Conservation (phyloP, 2,113 vertebrate genomes). For the Eretmochelys imbricata region DNA sequence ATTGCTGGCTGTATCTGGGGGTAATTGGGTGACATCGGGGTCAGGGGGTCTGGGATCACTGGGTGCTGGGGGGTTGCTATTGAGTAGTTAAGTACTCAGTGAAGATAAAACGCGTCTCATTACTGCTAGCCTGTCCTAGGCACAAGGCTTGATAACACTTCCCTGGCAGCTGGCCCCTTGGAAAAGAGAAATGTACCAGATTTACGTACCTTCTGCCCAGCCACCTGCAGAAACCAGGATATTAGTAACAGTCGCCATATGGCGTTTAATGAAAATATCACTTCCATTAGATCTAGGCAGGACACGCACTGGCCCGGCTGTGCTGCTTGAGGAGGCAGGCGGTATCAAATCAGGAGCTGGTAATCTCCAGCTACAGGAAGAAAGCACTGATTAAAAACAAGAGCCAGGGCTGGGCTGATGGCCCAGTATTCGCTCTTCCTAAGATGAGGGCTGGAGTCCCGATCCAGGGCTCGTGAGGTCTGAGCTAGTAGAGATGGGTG, state of each 20-base stretch:
- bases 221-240: conserved; percentile 2
- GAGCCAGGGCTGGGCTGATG: not conserved
- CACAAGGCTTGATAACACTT: not conserved
- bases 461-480: not conserved
- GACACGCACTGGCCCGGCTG: not conserved
- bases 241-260: not conserved
- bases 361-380: not conserved
- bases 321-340: not conserved
- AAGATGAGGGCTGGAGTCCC: not conserved
- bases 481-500: not conserved
- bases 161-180: not conserved
- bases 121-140: too few relatives aligned
- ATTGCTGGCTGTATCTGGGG: too few relatives aligned
- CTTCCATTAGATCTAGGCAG: not conserved
- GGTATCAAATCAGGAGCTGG: not conserved
- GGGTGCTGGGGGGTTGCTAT: too few relatives aligned
- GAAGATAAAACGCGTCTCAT: too few relatives aligned
- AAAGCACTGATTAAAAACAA: not conserved
- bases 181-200: not conserved
- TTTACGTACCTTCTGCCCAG: not conserved
- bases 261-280: conserved; percentile 4
- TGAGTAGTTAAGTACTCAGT: too few relatives aligned
- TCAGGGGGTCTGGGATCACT: too few relatives aligned
- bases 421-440: not conserved
- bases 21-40: too few relatives aligned